Evolutionary conservation across 2,888 invertebrate genomes (phyloP), one percentile per base, ranked within the genome.

Genomic region (Phalera bucephala): DNA sequence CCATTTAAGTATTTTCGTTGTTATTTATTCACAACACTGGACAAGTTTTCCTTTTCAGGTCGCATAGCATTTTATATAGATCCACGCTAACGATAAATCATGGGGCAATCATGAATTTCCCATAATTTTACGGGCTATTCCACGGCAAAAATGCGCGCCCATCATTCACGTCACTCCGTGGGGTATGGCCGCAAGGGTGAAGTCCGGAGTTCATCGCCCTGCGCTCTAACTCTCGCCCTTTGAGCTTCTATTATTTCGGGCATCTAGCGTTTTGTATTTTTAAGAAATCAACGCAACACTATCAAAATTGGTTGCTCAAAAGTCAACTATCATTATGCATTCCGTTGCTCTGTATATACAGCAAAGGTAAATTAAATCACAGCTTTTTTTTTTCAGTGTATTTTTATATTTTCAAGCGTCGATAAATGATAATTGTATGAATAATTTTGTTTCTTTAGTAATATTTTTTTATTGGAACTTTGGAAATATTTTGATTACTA

Each of bases 251-350:
- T 11, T 13, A 17, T 20, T 21, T 32, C 33, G 28, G 34, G 31
- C 31, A 36, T 19, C 33, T 12, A 27, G 25, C 9, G 14, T 27
- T 27, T 25, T 32, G 40, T 51, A 28, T 38, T 49, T 40, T 49
- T 32, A 39, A 36, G 33, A 34, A 38, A 52, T 55, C 35, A 49
- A 33, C 36, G n/a, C n/a, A n/a, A 13, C 33, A 15, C 36, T 33
- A 44, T 49, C 35, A 44, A 33, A 53, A 48, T 38, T 40, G 31
- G 13, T 41, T 34, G 21, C 29, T 21, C 8, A 28, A 36, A 25
- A 48, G 33, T 31, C 28, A 32, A 43, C 42, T 40, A 37, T 33
- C 25, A 13, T 33, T 41, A 14, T 10, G 31, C 20, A 9, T 10
- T 1, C n/a, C n/a, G n/a, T n/a, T n/a, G n/a, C n/a, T n/a, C n/a